A percentile compares a stretch with the other conserved stretches of the same genome.
Conservation (phyloP, 2,113 vertebrate genomes). For the Lepisosteus osseus region DNA sequence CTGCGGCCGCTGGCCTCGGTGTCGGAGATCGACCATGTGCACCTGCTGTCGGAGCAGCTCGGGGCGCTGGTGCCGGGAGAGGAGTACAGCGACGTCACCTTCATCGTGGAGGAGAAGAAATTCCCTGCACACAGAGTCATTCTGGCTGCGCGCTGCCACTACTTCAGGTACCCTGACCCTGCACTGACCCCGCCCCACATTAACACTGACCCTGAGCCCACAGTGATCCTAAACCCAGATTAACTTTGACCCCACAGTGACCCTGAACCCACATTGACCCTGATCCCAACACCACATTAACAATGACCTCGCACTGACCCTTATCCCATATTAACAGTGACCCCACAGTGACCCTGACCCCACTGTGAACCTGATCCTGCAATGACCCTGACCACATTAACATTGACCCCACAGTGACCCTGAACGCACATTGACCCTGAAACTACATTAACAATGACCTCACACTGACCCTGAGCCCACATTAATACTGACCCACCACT, state of each 20-base stretch:
- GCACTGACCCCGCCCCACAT: not conserved
- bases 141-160: slow-evolving; percentile 92
- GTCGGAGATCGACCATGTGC: slow-evolving; percentile 94
- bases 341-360: too few relatives aligned
- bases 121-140: slow-evolving; percentile 94
- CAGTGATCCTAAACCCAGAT: not conserved
- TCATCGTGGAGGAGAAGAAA: slow-evolving; percentile 92
- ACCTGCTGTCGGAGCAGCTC: slow-evolving; percentile 95
- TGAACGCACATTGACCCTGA: too few relatives aligned
- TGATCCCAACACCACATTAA: too few relatives aligned
- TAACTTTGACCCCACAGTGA: not conserved
- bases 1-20: slow-evolving; percentile 85
- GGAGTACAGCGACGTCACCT: slow-evolving; percentile 95
- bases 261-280: too few relatives aligned
- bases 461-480: too few relatives aligned
- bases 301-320: too few relatives aligned
- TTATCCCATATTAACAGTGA: too few relatives aligned
- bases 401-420: too few relatives aligned
- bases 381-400: too few relatives aligned
- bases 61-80: slow-evolving; percentile 88
- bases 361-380: too few relatives aligned
- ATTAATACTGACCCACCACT: too few relatives aligned
- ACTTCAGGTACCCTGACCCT: slow-evolving; percentile 78
- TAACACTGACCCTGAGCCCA: not conserved
- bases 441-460: too few relatives aligned